A percentile compares a stretch with the other conserved stretches of the same genome.
Conservation (phyloP, 1,140 invertebrate species). For the Drosophila dunni region DNA sequence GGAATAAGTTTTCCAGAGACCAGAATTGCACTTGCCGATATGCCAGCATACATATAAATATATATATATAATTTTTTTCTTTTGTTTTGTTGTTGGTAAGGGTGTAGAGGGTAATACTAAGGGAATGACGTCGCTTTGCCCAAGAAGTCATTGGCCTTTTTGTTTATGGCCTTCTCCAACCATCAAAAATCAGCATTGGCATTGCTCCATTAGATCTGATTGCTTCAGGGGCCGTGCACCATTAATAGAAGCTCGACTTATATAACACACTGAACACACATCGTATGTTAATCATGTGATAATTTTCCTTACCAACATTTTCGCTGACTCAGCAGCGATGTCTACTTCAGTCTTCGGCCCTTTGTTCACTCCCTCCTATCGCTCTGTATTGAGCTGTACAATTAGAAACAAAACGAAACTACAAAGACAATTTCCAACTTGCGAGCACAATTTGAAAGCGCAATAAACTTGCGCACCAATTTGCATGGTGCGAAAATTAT, state of each 20-base stretch:
- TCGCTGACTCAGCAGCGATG: constrained; percentile 54
- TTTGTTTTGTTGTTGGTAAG: constrained; percentile 29
- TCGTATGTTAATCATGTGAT: constrained; percentile 75
- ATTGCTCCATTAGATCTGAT: constrained; percentile 41
- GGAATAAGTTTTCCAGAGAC: constrained; percentile 59
- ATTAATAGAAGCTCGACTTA: constrained; percentile 34
- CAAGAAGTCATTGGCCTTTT: constrained; percentile 70
- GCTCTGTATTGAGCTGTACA: constrained; percentile 56
- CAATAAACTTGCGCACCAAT: constrained; percentile 60
- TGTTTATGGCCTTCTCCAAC: constrained; percentile 5
- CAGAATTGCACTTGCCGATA: constrained; percentile 18
- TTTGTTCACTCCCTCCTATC: not conserved
- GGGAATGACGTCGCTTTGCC: constrained; percentile 33
- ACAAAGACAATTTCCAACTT: constrained; percentile 23
- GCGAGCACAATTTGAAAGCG: constrained; percentile 49
- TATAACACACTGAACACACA: constrained; percentile 28
- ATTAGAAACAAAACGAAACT: constrained; percentile 57
- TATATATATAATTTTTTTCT: constrained; percentile 2
- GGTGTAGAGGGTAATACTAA: constrained; percentile 35
- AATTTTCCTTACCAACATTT: constrained; percentile 44
- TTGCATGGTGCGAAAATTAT: constrained; percentile 76
- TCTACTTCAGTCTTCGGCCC: not conserved
- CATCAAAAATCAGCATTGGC: constrained; percentile 31
- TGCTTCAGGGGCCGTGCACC: constrained; percentile 15
- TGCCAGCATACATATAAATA: not conserved